phyloP scores from a whole-genome alignment of 2,888 invertebrate genomes.

The Achlya flavicornis region DNA sequence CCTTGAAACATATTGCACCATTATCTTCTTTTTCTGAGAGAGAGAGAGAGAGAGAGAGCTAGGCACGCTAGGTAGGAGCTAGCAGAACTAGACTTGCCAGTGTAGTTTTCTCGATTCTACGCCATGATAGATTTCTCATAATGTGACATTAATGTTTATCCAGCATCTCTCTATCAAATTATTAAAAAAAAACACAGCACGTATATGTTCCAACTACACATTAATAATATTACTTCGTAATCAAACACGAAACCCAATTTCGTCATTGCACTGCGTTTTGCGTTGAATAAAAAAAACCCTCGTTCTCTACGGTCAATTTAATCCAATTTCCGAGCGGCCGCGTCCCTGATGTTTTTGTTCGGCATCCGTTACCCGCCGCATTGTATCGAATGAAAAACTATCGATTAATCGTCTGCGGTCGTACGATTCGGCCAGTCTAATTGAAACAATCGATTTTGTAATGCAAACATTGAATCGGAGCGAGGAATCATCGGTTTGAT shows the following conservation, averaged over 20 bases:
- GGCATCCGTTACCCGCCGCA: constrained; percentile 40
- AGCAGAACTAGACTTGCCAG: no score
- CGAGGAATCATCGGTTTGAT: not conserved
- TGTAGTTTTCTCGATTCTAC: no score
- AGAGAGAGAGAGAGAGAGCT: no score
- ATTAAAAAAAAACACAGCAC: no score
- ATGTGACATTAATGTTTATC: no score
- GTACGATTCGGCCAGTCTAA: constrained; percentile 42
- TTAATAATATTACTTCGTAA: not conserved
- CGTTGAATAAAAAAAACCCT: not conserved
- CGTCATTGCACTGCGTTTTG: not conserved
- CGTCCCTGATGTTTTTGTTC: constrained; percentile 37
- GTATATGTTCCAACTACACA: no score
- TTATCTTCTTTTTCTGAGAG: no score
- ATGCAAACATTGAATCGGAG: constrained; percentile 7
- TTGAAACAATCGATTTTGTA: constrained; percentile 38
- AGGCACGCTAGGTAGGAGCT: no score
- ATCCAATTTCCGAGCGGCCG: constrained; percentile 35
- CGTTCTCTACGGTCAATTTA: constrained; percentile 36
- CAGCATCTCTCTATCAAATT: no score
- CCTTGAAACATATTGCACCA: no score
- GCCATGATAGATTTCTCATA: no score
- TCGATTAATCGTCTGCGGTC: constrained; percentile 32
- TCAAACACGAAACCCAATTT: not conserved
- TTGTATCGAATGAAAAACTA: constrained; percentile 50